Conservation (phyloP, 2,888 invertebrate genomes). For the Sepiola atlantica region DNA sequence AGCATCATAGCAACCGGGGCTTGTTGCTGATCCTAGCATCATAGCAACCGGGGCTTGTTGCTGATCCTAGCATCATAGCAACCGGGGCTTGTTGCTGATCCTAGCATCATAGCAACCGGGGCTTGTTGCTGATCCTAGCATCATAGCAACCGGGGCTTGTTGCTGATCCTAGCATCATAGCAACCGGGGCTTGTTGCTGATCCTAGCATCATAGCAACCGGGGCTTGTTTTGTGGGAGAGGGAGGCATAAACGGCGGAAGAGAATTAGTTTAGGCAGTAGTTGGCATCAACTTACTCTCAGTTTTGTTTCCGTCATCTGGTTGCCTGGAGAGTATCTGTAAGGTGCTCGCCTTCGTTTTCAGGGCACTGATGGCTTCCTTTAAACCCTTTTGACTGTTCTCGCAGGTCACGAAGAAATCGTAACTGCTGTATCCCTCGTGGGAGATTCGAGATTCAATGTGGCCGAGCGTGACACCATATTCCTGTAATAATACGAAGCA, state of each 20-base stretch:
- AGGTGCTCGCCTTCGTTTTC: slow-evolving; percentile 83
- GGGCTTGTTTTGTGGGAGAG: too few species aligned
- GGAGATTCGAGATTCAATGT: slow-evolving; percentile 95
- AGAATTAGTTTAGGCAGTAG: background rate
- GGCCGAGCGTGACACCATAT: slow-evolving; percentile 85
- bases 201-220: too few species aligned
- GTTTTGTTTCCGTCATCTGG: slow-evolving; percentile 66
- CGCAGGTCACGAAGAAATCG: slow-evolving; percentile 96
- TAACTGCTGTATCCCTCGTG: slow-evolving; percentile 84
- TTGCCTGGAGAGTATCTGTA: slow-evolving; percentile 88
- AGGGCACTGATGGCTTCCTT: slow-evolving; percentile 82
- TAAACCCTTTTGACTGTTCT: slow-evolving; percentile 82
- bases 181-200: too few species aligned
- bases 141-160: too few species aligned
- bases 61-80: too few species aligned
- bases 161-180: too few species aligned
- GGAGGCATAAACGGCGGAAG: background rate
- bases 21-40: too few species aligned
- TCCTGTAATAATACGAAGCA: slow-evolving; percentile 64
- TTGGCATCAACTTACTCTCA: slow-evolving; percentile 50
- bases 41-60: too few species aligned
- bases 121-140: too few species aligned
- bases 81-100: too few species aligned
- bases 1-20: too few species aligned
- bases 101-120: too few species aligned